These are phyloP conservation scores for Unio delphinus DNA, from an alignment of 2,888 invertebrate genomes.

Conservation along the genomic window DNA sequence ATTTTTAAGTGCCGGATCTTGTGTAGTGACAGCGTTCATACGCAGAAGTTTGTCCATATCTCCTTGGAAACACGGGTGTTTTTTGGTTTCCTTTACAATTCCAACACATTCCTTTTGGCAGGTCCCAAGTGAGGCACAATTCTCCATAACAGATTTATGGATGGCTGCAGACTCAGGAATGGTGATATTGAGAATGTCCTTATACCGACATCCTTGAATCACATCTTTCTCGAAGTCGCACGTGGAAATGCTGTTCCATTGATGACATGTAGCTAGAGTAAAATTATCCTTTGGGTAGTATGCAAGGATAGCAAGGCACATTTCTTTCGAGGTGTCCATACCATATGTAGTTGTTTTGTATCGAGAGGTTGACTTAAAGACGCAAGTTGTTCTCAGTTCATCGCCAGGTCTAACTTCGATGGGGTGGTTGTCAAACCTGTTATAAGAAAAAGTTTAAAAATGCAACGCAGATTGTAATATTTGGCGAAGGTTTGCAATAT, in stretches of 20 bases:
- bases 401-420: conserved; percentile 41
- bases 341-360: conserved; percentile 37
- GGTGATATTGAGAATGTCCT: neutral
- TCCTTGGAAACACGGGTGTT: conserved; percentile 31
- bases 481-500: conserved; percentile 9
- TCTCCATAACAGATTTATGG: conserved; percentile 4
- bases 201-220: conserved; percentile 18
- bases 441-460: neutral
- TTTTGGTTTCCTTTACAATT: conserved; percentile 16
- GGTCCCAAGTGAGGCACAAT: conserved; percentile 13
- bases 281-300: conserved; percentile 40
- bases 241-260: conserved; percentile 2
- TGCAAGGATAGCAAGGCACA: conserved; percentile 54
- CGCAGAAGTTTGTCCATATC: conserved; percentile 12
- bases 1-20: neutral
- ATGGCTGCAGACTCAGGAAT: conserved; percentile 15
- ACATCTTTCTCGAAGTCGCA: conserved; percentile 10
- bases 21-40: neutral
- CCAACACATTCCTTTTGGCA: conserved; percentile 27
- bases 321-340: conserved; percentile 51
- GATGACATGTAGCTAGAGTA: conserved; percentile 9
- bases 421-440: conserved; percentile 36
- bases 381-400: conserved; percentile 37
- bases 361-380: conserved; percentile 29
- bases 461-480: neutral